phyloP scores from a whole-genome alignment of 1,140 invertebrate species.

The Hyphantria cunea region DNA sequence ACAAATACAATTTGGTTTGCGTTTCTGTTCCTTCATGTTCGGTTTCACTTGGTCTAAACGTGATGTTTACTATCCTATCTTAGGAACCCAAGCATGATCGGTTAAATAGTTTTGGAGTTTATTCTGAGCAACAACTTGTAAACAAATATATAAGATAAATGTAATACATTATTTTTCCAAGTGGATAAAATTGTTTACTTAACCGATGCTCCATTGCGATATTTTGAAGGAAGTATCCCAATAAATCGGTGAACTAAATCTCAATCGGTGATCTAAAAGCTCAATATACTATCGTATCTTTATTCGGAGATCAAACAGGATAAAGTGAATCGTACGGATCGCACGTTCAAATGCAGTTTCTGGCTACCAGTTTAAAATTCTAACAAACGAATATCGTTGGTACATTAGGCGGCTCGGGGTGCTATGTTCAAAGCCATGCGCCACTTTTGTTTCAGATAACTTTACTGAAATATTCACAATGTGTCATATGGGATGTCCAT shows the following conservation, averaged over 20 bases:
- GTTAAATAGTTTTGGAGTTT: no score
- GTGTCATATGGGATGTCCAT: no score
- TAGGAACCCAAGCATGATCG: no score
- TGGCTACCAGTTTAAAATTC: background rate
- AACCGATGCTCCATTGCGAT: background rate
- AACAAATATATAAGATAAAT: no score
- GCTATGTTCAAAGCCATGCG: conserved; percentile 16
- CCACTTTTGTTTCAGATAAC: conserved; percentile 2
- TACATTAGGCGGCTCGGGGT: conserved; percentile 11
- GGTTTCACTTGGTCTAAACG: no score
- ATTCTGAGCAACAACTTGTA: no score
- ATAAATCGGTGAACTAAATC: background rate
- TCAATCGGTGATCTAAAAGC: background rate
- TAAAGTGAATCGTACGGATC: background rate
- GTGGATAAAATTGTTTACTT: background rate
- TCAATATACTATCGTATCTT: background rate
- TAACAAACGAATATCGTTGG: conserved; percentile 19
- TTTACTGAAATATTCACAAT: conserved; percentile 2
- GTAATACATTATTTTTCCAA: no score
- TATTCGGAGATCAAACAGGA: conserved; percentile 1
- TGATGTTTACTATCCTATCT: no score
- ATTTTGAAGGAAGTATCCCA: background rate
- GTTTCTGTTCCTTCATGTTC: no score
- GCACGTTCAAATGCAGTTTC: conserved; percentile 1
- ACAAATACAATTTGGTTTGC: no score